A percentile compares a stretch with the other conserved stretches of the same genome.
phyloP scores from a whole-genome alignment of 2,797 vertebrate species.

The Leptatherina wallacei region DNA sequence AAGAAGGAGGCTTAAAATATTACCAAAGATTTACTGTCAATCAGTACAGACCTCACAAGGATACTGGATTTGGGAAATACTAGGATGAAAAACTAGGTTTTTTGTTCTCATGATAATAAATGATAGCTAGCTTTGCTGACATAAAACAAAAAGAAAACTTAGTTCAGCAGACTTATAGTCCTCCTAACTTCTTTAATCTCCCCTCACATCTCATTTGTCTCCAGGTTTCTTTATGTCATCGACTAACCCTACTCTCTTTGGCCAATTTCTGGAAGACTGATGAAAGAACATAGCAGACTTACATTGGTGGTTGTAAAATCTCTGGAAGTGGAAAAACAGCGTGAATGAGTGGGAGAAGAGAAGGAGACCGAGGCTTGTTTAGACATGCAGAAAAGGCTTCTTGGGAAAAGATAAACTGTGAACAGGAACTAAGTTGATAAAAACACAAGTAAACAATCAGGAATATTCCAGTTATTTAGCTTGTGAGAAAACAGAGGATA shows the following conservation, averaged over 20 bases:
- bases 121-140: not conserved
- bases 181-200: not conserved
- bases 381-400: constrained; percentile 26
- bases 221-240: constrained; percentile 12
- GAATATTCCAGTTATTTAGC: constrained; percentile 2
- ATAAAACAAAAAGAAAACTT: not conserved
- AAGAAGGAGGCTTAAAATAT: constrained; percentile 1
- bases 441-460: constrained; percentile 6
- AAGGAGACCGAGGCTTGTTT: constrained; percentile 20
- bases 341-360: constrained; percentile 35
- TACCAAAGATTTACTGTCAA: not conserved
- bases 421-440: constrained; percentile 25
- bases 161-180: constrained; percentile 1
- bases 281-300: constrained; percentile 17
- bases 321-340: constrained; percentile 20
- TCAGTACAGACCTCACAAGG: not conserved
- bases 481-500: not conserved
- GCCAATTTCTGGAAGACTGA: constrained; percentile 31
- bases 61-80: not conserved
- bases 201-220: not conserved
- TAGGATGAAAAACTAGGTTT: not conserved
- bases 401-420: constrained; percentile 18
- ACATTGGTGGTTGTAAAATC: constrained; percentile 21
- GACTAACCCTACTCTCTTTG: constrained; percentile 3
- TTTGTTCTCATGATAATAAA: not conserved